These are phyloP conservation scores for Rugalucina vietnamica DNA, from an alignment of 2,888 invertebrate species.

Conservation along the genomic window DNA sequence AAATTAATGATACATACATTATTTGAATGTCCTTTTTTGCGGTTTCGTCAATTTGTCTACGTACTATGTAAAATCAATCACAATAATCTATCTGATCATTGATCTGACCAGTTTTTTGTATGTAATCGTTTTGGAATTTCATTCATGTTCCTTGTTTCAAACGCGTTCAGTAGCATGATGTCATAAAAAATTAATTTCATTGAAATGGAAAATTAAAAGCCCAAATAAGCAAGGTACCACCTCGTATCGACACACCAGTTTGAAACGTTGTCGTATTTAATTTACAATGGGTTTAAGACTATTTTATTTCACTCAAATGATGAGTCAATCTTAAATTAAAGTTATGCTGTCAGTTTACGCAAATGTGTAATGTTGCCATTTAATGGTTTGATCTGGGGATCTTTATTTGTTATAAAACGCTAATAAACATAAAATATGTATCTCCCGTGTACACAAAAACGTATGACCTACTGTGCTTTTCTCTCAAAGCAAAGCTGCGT, in stretches of 20 bases:
- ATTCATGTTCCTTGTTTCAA: not conserved
- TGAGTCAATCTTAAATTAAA: constrained; percentile 2
- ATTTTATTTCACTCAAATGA: constrained; percentile 8
- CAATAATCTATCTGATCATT: not conserved
- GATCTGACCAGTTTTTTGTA: not conserved
- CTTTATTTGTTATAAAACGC: no score
- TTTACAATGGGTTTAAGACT: not conserved
- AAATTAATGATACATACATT: not conserved
- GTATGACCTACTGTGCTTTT: no score
- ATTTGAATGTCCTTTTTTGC: constrained; percentile 6
- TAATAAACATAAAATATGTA: no score
- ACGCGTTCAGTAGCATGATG: not conserved
- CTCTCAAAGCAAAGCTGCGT: no score
- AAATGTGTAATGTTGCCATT: no score
- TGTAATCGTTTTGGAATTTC: constrained; percentile 1
- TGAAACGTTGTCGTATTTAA: constrained; percentile 2
- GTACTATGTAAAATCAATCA: constrained; percentile 9
- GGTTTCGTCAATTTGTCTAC: constrained; percentile 10
- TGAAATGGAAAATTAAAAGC: constrained; percentile 4
- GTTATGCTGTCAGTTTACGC: not conserved
- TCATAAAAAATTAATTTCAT: constrained; percentile 12
- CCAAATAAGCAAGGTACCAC: not conserved
- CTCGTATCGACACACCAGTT: not conserved
- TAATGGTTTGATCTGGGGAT: no score
- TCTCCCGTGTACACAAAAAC: no score